Conservation (phyloP, 2,888 invertebrate species). For the Chrysolina haemoptera region DNA sequence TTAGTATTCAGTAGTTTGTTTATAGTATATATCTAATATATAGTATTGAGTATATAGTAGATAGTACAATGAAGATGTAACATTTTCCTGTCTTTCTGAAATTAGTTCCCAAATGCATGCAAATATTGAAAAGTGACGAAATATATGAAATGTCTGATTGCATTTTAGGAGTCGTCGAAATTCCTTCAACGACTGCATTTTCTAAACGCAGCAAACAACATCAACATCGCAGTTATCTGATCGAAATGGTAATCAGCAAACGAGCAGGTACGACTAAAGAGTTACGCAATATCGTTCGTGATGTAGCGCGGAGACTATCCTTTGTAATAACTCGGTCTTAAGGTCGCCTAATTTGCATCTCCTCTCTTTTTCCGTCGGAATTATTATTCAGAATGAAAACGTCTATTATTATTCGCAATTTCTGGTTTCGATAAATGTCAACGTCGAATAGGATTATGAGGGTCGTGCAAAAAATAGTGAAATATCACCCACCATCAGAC, state of each 20-base stretch:
- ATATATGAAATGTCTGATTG: no score
- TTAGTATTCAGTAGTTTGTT: no score
- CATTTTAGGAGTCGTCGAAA: neutral
- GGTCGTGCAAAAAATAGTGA: neutral
- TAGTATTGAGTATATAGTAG: no score
- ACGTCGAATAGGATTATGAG: neutral
- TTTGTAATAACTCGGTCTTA: conserved; percentile 23
- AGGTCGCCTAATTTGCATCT: conserved; percentile 23
- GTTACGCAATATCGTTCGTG: conserved; percentile 13
- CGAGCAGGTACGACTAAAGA: conserved; percentile 16
- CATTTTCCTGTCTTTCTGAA: no score
- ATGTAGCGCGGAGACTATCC: conserved; percentile 19
- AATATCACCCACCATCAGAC: no score
- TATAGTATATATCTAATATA: no score
- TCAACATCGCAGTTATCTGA: conserved; percentile 18
- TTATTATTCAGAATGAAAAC: conserved; percentile 2
- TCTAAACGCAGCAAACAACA: neutral
- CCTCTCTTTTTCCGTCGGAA: conserved; percentile 11
- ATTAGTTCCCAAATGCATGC: no score
- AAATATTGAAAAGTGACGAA: no score
- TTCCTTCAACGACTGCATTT: neutral
- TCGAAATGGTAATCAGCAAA: conserved; percentile 15
- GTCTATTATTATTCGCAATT: conserved; percentile 11
- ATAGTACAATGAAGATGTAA: no score
- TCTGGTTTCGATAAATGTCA: conserved; percentile 12